Evolutionary conservation across 2,888 invertebrate genomes (phyloP), one percentile per base, ranked within the genome.

Genomic region (Mesorhabditis belari): DNA sequence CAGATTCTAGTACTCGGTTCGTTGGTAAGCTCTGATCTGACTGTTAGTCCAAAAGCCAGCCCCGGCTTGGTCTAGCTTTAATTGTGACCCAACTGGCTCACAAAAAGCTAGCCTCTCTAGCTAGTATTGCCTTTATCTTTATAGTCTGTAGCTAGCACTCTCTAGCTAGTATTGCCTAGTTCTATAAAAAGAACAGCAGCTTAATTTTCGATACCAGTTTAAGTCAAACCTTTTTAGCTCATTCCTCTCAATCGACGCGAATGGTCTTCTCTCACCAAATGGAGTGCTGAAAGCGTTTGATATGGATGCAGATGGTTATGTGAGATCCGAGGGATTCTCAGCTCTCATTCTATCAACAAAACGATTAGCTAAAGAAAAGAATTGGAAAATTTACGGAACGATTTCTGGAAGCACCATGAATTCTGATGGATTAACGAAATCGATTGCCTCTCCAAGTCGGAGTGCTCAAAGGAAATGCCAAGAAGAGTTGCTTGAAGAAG

Each of bases 261-360:
- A 75, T 23, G 75, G 77, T 27, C 74, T 81, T 71, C 67, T 81
- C 25, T 74, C 79, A 17, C 72, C 75, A 0, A 66, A 69, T 9
- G 67, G 71, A 19, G 59, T 70, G 19, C 76, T 80, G 53, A 74
- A 75, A 26, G 71, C 81, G 1, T 82, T 82, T 63, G 79, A 79
- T 55, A 70, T 69, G 9, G 67, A 69, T 6, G 81, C 81, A 4
- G 74, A 81, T 61, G 82, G 82, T 4, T 82, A 80, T 63, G 79
- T 79, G 0, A 66, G 81, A 5, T 76, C 76, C 2, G 81, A 82
- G 57, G 80, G 80, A 0, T 74, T 75, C 26, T 80, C 76, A 3
- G 75, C 77, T 1, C 68, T 80, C 3, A 65, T 77, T 23, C 62
- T 79, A 0, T 64, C 63, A 52, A 67, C 69, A 3, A 57, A 61